phyloP scores from a whole-genome alignment of 92 coral and sea anemone genomes.

The Bergia puertoricense region DNA sequence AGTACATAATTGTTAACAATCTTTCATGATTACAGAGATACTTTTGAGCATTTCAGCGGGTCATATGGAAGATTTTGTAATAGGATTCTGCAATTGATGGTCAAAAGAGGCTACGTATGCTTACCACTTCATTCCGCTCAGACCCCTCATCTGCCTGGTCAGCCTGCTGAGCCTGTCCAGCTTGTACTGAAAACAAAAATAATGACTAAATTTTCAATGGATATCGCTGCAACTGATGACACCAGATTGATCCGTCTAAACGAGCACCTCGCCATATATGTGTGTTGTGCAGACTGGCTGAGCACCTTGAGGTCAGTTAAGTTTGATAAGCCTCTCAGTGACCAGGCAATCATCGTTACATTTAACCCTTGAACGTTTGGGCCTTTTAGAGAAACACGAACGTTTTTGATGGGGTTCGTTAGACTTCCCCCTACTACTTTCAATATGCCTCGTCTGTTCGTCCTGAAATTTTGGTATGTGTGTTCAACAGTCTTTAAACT shows the following conservation, averaged over 20 bases:
- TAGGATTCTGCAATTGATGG: neutral
- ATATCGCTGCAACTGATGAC: neutral
- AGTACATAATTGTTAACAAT: no score
- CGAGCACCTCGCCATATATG: neutral
- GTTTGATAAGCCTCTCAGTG: no score
- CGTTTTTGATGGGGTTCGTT: no score
- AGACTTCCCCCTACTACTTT: no score
- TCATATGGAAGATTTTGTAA: neutral
- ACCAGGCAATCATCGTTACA: no score
- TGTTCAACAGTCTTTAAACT: no score
- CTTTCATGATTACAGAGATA: no score
- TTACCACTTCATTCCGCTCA: slow-evolving; percentile 32
- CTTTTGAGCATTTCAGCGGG: neutral
- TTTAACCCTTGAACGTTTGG: no score
- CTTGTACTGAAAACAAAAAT: slow-evolving; percentile 13
- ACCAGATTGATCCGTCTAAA: neutral
- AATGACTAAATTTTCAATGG: neutral
- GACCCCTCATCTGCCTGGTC: neutral
- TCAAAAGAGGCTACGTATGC: neutral
- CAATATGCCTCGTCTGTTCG: no score
- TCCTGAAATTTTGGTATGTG: no score
- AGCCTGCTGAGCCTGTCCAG: slow-evolving; percentile 26
- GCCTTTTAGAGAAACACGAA: no score
- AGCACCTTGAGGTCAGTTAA: neutral
- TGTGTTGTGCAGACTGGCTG: neutral